These are phyloP conservation scores for Heliocidaris erythrogramma DNA, from an alignment of 35 echinoderm and acorn worm genomes.

Conservation along the genomic window DNA sequence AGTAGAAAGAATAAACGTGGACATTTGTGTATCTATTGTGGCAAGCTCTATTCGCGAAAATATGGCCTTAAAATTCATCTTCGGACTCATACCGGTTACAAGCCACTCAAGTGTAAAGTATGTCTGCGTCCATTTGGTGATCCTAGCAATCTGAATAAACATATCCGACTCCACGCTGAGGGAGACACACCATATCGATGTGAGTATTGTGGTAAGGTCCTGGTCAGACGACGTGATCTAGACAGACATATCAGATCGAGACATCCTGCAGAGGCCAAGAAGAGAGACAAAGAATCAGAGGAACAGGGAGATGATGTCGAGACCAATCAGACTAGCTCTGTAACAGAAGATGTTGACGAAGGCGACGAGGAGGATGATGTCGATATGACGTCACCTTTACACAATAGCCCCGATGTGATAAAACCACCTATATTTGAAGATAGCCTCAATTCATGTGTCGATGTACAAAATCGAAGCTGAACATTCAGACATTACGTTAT, in stretches of 20 bases:
- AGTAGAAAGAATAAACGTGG: slow-evolving; percentile 81
- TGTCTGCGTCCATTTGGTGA: slow-evolving; percentile 94
- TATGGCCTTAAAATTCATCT: slow-evolving; percentile 98
- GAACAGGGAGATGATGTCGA: not conserved
- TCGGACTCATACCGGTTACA: slow-evolving; percentile 93
- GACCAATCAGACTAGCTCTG: not conserved
- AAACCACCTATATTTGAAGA: not conserved
- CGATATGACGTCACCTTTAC: not conserved
- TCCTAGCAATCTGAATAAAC: slow-evolving; percentile 96
- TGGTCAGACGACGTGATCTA: slow-evolving; percentile 85
- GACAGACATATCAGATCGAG: slow-evolving; percentile 91
- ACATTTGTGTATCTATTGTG: slow-evolving; percentile 98
- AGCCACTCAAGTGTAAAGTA: slow-evolving; percentile 96
- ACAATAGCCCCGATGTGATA: not conserved
- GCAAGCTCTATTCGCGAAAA: slow-evolving; percentile 94
- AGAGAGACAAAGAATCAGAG: slow-evolving; percentile 48
- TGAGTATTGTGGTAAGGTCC: slow-evolving; percentile 93
- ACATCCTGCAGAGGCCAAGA: slow-evolving; percentile 72
- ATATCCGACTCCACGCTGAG: slow-evolving; percentile 93
- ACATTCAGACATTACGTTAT: not conserved
- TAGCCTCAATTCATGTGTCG: not conserved
- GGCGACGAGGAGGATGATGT: slow-evolving; percentile 43
- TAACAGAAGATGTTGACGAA: slow-evolving; percentile 39
- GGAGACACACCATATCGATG: slow-evolving; percentile 97
- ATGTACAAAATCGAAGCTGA: slow-evolving; percentile 33